Evolutionary conservation across 2,797 vertebrate genomes (phyloP).

Genomic region (Sparidentex hasta): DNA sequence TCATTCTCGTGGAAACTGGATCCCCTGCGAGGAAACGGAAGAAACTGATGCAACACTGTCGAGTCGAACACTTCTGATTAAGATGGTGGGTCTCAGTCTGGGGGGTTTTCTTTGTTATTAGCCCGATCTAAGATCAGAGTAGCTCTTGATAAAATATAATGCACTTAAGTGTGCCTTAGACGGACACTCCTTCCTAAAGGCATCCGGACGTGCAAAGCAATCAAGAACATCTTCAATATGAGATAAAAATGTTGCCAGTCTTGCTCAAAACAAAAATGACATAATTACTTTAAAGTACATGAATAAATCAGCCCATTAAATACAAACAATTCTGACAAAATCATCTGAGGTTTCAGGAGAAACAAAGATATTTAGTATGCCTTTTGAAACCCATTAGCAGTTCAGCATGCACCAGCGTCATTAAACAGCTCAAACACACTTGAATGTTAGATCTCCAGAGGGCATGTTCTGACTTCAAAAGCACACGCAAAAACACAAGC

Average conservation of each 20-base stretch:
- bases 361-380: conserved; percentile 6
- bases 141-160: conserved; percentile 8
- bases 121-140: neutral
- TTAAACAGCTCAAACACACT: conserved; percentile 42
- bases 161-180: neutral
- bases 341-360: neutral
- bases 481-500: conserved; percentile 46
- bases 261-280: neutral
- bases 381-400: conserved; percentile 41
- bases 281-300: neutral
- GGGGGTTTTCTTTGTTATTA: neutral
- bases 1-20: conserved; percentile 97
- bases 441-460: conserved; percentile 52
- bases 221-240: neutral
- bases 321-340: neutral
- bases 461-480: conserved; percentile 48
- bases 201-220: neutral
- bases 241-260: neutral
- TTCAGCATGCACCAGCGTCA: conserved; percentile 55
- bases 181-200: neutral
- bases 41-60: conserved; percentile 25
- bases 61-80: conserved; percentile 14
- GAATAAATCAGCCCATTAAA: neutral
- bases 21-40: conserved; percentile 83
- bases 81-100: conserved; percentile 5